Percentiles rank a stretch among this genome's conserved stretches.
phyloP scores from a whole-genome alignment of 2,113 vertebrate species.

The Tetrao urogallus region DNA sequence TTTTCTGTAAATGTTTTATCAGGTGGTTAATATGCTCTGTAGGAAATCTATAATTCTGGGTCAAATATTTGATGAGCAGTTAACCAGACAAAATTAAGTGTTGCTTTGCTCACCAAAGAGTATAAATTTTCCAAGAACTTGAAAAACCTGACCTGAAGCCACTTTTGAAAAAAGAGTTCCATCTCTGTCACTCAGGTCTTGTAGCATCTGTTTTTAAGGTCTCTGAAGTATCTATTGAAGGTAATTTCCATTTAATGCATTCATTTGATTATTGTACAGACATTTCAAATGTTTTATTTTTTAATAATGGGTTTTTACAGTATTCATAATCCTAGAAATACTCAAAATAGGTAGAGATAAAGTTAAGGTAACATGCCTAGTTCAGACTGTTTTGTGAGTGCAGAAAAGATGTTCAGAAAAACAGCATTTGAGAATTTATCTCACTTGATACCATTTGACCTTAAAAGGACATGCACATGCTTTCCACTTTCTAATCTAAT shows the following conservation, averaged over 20 bases:
- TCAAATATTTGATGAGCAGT: background rate
- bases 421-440: background rate
- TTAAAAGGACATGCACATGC: background rate
- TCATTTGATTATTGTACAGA: background rate
- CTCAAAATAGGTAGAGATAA: background rate
- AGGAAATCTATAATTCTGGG: background rate
- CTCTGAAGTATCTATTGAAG: background rate
- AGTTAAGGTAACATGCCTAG: background rate
- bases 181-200: background rate
- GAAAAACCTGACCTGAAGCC: background rate
- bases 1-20: background rate
- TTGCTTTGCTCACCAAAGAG: background rate
- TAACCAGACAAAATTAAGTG: background rate
- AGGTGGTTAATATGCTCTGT: background rate
- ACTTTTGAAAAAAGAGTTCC: background rate
- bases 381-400: background rate
- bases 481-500: background rate
- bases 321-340: background rate
- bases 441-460: background rate
- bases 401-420: background rate
- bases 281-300: background rate
- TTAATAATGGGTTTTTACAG: background rate
- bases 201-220: background rate
- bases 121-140: background rate
- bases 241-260: background rate